A percentile compares a stretch with the other conserved stretches of the same genome.
These are phyloP conservation scores for Melinopterus prodromus DNA, from an alignment of 2,888 invertebrate species.

Conservation along the genomic window DNA sequence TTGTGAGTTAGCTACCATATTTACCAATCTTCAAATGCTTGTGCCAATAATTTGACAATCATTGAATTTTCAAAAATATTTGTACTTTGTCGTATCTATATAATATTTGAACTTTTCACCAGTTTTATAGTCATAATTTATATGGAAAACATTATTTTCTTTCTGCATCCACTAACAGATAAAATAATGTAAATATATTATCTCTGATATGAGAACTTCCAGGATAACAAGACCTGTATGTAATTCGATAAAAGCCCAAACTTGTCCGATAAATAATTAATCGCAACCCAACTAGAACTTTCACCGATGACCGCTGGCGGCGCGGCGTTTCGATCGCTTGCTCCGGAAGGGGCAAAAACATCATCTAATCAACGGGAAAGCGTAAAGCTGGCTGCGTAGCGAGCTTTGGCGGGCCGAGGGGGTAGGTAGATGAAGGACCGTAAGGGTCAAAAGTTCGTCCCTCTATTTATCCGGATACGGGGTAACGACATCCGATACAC, in stretches of 20 bases:
- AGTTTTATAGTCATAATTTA: no score
- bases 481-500: slow-evolving; percentile 4
- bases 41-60: no score
- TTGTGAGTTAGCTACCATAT: no score
- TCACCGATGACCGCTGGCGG: not conserved
- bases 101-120: no score
- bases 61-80: no score
- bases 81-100: no score
- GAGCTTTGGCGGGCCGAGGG: not conserved
- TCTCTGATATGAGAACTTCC: not conserved
- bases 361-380: slow-evolving; percentile 13
- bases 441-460: not conserved
- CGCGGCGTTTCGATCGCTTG: not conserved
- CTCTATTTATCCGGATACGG: slow-evolving; percentile 4
- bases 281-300: not conserved
- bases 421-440: not conserved
- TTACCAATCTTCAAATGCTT: no score
- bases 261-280: not conserved
- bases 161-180: no score
- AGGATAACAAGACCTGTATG: not conserved
- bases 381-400: slow-evolving; percentile 11
- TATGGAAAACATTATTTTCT: no score
- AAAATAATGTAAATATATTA: not conserved
- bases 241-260: not conserved
- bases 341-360: not conserved